phyloP scores from a whole-genome alignment of 1,140 invertebrate species.

The Teleogryllus occipitalis region DNA sequence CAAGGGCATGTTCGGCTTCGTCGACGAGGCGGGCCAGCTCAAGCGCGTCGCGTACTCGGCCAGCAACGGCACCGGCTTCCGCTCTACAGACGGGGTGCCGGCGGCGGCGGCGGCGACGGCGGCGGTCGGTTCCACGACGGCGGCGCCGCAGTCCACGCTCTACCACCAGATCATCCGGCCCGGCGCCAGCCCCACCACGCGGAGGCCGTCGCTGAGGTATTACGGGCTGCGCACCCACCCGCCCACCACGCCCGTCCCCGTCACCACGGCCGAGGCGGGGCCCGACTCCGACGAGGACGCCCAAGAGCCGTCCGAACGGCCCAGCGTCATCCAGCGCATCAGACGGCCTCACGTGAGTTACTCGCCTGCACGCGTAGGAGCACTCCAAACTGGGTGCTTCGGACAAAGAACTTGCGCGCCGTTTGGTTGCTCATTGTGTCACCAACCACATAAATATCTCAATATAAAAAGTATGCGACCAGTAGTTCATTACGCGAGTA shows the following conservation, averaged over 20 bases:
- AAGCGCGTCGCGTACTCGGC: conserved; percentile 75
- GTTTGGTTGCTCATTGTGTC: too few species aligned
- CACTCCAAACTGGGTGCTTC: too few species aligned
- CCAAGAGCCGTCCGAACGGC: neutral
- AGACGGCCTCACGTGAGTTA: neutral
- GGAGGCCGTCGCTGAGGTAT: neutral
- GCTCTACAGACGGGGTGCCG: neutral
- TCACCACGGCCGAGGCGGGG: neutral
- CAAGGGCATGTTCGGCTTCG: conserved; percentile 78
- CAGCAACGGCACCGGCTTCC: conserved; percentile 47
- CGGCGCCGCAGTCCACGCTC: neutral
- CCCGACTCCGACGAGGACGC: neutral
- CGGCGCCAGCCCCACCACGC: neutral
- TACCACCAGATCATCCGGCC: conserved; percentile 17
- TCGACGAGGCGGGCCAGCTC: conserved; percentile 68
- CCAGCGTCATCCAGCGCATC: conserved; percentile 2
- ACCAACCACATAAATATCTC: too few species aligned
- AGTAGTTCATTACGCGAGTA: too few species aligned
- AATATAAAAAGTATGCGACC: too few species aligned
- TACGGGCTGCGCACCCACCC: conserved; percentile 4
- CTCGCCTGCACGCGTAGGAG: too few species aligned
- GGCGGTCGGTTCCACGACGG: neutral
- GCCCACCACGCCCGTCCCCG: neutral
- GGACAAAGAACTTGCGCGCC: too few species aligned
- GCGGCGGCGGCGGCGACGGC: neutral